Conservation (phyloP, 2,113 vertebrate genomes). For the Campylorhamphus procurvoides region DNA sequence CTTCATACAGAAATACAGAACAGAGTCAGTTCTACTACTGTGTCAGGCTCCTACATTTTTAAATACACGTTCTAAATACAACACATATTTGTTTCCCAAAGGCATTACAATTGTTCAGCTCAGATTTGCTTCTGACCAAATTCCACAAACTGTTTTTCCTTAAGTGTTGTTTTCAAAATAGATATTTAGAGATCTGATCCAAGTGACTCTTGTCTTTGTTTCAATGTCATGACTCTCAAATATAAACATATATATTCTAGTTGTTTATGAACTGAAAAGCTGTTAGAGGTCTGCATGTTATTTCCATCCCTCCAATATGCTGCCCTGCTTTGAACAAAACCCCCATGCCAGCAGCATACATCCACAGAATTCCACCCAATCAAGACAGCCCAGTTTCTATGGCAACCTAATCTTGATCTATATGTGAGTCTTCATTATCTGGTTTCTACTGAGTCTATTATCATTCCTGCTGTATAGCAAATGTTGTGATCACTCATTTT, state of each 20-base stretch:
- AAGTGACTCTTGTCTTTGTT: not conserved
- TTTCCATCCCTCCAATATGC: not conserved
- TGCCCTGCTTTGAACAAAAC: not conserved
- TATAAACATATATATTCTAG: not conserved
- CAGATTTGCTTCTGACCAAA: not conserved
- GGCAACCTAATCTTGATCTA: slow-evolving; percentile 64
- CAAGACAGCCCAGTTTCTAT: slow-evolving; percentile 59
- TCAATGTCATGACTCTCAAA: not conserved
- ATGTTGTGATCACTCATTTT: slow-evolving; percentile 14
- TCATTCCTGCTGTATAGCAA: slow-evolving; percentile 41
- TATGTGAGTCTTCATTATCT: slow-evolving; percentile 56
- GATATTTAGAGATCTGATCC: not conserved
- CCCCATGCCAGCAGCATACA: not conserved
- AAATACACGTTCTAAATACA: not conserved
- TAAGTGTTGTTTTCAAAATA: not conserved
- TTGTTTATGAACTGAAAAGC: not conserved
- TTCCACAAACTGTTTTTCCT: not conserved
- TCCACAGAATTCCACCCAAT: slow-evolving; percentile 8
- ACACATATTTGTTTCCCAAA: not conserved
- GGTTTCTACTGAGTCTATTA: slow-evolving; percentile 39
- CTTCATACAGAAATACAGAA: not conserved
- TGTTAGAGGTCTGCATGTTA: not conserved
- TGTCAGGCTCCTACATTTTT: not conserved
- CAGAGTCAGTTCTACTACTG: not conserved
- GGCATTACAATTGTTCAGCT: not conserved